Percentiles rank a stretch among this genome's conserved stretches.
phyloP scores from a whole-genome alignment of 2,113 vertebrate species.

The Muntiacus muntjak region DNA sequence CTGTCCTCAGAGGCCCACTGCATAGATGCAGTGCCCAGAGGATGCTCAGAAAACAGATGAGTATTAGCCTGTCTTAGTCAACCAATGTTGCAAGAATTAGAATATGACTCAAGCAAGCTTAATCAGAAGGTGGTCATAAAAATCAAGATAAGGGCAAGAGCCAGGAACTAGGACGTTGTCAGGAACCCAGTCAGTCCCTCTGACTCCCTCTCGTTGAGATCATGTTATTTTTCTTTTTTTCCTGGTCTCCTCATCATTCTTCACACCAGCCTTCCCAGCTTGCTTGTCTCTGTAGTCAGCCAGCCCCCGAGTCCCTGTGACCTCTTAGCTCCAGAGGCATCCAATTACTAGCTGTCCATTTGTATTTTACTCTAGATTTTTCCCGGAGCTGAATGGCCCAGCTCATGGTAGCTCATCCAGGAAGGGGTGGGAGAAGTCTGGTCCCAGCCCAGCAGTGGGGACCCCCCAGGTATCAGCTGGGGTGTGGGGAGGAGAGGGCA shows the following conservation, averaged over 20 bases:
- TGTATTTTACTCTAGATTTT: background rate
- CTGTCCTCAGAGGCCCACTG: background rate
- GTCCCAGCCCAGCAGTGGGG: background rate
- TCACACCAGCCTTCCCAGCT: background rate
- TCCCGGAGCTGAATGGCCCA: background rate
- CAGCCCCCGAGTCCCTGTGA: background rate
- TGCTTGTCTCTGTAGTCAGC: background rate
- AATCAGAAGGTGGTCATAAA: background rate
- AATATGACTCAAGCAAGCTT: background rate
- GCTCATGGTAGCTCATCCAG: too few species aligned
- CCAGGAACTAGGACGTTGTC: background rate
- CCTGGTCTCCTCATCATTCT: background rate
- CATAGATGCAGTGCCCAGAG: rapidly evolving
- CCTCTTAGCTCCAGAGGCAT: background rate
- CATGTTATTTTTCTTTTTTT: background rate
- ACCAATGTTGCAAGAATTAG: background rate
- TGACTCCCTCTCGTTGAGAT: background rate
- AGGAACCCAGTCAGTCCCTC: background rate
- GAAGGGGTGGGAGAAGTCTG: background rate
- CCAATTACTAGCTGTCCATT: background rate
- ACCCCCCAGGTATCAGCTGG: background rate
- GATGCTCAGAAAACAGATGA: background rate
- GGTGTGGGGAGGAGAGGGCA: background rate
- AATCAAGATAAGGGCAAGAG: background rate
- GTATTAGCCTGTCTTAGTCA: background rate